A percentile compares a stretch with the other conserved stretches of the same genome.
Evolutionary conservation across 2,888 invertebrate genomes (phyloP).

Genomic region (Papilio elwesi): DNA sequence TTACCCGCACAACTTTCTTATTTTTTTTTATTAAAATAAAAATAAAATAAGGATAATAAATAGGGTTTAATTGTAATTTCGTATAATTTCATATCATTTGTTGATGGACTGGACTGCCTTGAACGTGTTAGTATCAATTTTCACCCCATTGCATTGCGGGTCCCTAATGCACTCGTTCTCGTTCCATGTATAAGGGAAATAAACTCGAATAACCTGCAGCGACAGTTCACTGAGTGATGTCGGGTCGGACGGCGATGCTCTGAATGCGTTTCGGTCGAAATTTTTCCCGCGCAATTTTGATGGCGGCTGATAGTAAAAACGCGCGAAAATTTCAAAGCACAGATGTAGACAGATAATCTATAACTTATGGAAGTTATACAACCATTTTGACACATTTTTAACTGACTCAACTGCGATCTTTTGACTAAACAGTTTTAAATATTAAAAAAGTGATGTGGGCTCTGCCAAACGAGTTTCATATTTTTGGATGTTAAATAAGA

Average conservation of each 20-base stretch:
- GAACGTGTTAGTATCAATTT: slow-evolving; percentile 2
- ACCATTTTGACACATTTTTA: too few relatives aligned
- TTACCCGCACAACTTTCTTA: too few relatives aligned
- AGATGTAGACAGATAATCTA: too few relatives aligned
- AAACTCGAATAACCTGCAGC: slow-evolving; percentile 66
- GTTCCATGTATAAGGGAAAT: slow-evolving; percentile 63
- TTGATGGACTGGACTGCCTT: not conserved
- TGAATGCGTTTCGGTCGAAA: slow-evolving; percentile 38
- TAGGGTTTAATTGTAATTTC: not conserved
- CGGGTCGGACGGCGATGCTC: slow-evolving; percentile 48
- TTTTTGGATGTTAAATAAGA: too few relatives aligned
- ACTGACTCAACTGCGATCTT: too few relatives aligned
- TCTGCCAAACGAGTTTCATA: too few relatives aligned
- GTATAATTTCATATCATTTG: not conserved
- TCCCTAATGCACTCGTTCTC: slow-evolving; percentile 58
- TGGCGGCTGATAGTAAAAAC: slow-evolving; percentile 38
- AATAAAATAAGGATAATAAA: too few relatives aligned
- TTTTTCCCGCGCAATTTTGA: slow-evolving; percentile 45
- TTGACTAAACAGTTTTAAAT: too few relatives aligned
- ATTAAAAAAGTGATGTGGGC: too few relatives aligned
- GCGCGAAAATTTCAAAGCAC: not conserved
- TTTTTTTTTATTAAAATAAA: too few relatives aligned
- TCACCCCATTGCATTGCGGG: slow-evolving; percentile 42
- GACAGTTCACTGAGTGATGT: slow-evolving; percentile 60
- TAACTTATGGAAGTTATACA: too few relatives aligned